Percentiles rank a stretch among this genome's conserved stretches.
These are phyloP conservation scores for Eupithecia tripunctaria DNA, from an alignment of 2,888 invertebrate species.

Conservation along the genomic window DNA sequence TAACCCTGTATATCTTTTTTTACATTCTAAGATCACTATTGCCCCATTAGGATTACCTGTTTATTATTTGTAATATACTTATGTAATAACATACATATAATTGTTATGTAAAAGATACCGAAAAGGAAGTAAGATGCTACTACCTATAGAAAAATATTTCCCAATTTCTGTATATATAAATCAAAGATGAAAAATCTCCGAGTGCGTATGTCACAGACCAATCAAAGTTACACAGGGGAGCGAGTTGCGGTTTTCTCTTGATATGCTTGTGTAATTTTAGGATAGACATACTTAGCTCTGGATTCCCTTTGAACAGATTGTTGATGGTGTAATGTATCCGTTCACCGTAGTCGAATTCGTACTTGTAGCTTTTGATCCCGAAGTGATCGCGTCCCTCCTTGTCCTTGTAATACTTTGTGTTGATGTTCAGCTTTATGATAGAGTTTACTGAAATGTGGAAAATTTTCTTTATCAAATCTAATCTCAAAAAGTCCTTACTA, in stretches of 20 bases:
- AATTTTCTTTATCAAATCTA: not conserved
- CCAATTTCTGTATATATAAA: not conserved
- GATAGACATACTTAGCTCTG: conserved; percentile 75
- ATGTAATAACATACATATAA: not conserved
- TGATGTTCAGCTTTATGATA: conserved; percentile 76
- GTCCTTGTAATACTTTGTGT: conserved; percentile 78
- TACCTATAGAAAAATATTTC: not conserved
- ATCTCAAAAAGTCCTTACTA: no score
- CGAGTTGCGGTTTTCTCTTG: not conserved
- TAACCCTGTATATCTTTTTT: not conserved
- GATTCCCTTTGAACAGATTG: conserved; percentile 78
- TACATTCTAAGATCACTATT: not conserved
- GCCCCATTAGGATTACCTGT: no score
- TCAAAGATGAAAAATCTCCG: not conserved
- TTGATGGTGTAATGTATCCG: conserved; percentile 76
- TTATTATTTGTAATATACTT: no score
- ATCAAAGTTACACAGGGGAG: not conserved
- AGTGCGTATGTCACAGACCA: not conserved
- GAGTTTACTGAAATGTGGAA: conserved; percentile 72
- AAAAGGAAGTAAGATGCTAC: not conserved
- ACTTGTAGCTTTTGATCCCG: conserved; percentile 77
- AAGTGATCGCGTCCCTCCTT: conserved; percentile 75
- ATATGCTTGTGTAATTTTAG: not conserved
- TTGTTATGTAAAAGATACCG: no score
- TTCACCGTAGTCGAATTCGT: conserved; percentile 77